Evolutionary conservation across 2,797 vertebrate species (phyloP).

Genomic region (Liasis olivaceus): DNA sequence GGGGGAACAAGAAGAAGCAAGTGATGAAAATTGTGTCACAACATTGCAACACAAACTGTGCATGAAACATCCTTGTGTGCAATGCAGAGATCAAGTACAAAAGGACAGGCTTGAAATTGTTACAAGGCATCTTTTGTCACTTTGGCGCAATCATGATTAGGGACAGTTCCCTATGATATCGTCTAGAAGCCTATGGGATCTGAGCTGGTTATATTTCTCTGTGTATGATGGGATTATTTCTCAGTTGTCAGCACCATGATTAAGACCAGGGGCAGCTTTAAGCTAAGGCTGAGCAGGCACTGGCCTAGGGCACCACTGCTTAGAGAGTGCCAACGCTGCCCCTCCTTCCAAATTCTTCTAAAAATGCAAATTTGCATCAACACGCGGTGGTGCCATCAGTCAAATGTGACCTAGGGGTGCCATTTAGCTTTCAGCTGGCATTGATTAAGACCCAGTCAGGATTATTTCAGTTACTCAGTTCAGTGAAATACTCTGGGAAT

Average conservation of each 20-base stretch:
- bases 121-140: neutral
- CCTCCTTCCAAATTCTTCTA: too few relatives aligned
- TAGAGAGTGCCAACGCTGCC: too few relatives aligned
- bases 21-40: neutral
- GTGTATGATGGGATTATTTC: neutral
- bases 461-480: too few relatives aligned
- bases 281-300: too few relatives aligned
- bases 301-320: too few relatives aligned
- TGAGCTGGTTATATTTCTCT: neutral
- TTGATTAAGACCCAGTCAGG: too few relatives aligned
- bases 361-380: too few relatives aligned
- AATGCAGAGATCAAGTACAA: neutral
- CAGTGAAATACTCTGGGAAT: too few relatives aligned
- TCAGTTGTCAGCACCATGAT: neutral
- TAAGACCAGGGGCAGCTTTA: neutral
- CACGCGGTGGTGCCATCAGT: too few relatives aligned
- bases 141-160: neutral
- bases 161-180: neutral
- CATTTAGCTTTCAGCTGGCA: too few relatives aligned
- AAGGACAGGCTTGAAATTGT: neutral
- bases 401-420: too few relatives aligned
- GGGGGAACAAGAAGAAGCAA: neutral
- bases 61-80: neutral
- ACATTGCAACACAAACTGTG: neutral
- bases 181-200: neutral